These are phyloP conservation scores for Anagrus nilaparvatae DNA, from an alignment of 1,140 invertebrate species.

Conservation along the genomic window DNA sequence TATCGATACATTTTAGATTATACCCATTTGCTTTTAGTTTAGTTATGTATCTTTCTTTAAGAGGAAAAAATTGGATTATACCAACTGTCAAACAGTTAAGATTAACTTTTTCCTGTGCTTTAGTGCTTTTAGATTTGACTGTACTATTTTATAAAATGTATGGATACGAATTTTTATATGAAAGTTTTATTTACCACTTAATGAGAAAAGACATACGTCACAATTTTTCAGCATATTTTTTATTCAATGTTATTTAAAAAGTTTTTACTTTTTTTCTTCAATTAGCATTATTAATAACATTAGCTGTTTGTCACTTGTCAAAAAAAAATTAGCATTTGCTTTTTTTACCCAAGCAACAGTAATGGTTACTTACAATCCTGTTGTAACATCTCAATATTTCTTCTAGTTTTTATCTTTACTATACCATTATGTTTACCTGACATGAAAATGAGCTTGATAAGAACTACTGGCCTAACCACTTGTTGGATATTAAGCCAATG, in stretches of 20 bases:
- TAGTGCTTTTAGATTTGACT: conserved; percentile 56
- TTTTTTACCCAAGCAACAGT: conserved; percentile 77
- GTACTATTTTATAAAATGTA: conserved; percentile 64
- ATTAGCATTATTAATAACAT: conserved; percentile 54
- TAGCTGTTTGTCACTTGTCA: conserved; percentile 59
- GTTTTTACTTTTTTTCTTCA: conserved; percentile 66
- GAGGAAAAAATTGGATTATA: conserved; percentile 30
- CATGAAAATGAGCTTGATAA: conserved; percentile 45
- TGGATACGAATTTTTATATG: conserved; percentile 80
- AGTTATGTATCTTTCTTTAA: conserved; percentile 66
- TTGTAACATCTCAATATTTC: conserved; percentile 96
- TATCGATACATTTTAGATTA: conserved; percentile 86
- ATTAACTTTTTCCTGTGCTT: conserved; percentile 53
- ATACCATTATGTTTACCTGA: conserved; percentile 64
- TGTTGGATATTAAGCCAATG: conserved; percentile 74
- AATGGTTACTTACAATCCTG: conserved; percentile 92
- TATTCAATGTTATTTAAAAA: conserved; percentile 53
- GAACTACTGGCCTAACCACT: conserved; percentile 37
- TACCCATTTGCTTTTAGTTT: conserved; percentile 88
- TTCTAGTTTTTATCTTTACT: conserved; percentile 89
- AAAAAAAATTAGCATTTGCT: conserved; percentile 67
- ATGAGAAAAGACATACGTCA: conserved; percentile 83
- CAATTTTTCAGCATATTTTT: conserved; percentile 96
- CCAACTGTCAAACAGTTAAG: conserved; percentile 58
- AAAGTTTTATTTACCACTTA: conserved; percentile 91